These are phyloP conservation scores for Watsonalla binaria DNA, from an alignment of 2,888 invertebrate genomes.

Conservation along the genomic window DNA sequence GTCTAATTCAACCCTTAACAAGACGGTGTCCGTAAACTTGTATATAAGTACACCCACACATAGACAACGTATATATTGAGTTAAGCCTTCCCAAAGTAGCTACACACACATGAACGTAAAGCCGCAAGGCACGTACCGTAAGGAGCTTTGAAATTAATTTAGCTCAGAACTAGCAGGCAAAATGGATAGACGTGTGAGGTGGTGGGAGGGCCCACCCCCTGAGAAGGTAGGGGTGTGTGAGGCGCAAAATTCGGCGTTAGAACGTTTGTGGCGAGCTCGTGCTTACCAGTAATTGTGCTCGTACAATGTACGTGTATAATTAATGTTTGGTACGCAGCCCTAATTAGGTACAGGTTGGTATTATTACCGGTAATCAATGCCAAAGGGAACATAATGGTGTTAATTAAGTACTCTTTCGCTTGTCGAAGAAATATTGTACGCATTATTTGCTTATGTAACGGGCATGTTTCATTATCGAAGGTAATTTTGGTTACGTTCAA, in stretches of 20 bases:
- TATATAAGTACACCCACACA: conserved; percentile 40
- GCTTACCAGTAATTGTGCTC: conserved; percentile 67
- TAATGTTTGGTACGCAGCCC: conserved; percentile 32
- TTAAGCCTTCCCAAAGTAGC: conserved; percentile 74
- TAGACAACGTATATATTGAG: conserved; percentile 44
- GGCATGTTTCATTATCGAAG: too few species aligned
- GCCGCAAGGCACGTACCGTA: conserved; percentile 79
- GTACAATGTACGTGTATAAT: conserved; percentile 32
- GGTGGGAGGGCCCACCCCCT: conserved; percentile 37
- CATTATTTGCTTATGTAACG: too few species aligned
- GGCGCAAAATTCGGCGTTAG: conserved; percentile 71
- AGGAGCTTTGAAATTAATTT: conserved; percentile 80
- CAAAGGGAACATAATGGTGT: conserved; percentile 3
- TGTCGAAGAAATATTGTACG: too few species aligned
- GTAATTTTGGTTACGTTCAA: too few species aligned
- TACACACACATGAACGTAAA: conserved; percentile 65
- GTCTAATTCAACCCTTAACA: conserved; percentile 72
- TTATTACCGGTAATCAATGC: conserved; percentile 27
- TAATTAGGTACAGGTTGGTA: conserved; percentile 43
- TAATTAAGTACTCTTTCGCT: neutral
- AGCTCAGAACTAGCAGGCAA: conserved; percentile 79
- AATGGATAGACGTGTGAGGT: conserved; percentile 78
- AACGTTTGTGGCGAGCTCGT: conserved; percentile 69
- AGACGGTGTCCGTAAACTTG: conserved; percentile 64
- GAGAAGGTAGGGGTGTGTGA: conserved; percentile 33